These are phyloP conservation scores for Harpalus rufipes DNA, from an alignment of 2,888 invertebrate species.

Conservation along the genomic window DNA sequence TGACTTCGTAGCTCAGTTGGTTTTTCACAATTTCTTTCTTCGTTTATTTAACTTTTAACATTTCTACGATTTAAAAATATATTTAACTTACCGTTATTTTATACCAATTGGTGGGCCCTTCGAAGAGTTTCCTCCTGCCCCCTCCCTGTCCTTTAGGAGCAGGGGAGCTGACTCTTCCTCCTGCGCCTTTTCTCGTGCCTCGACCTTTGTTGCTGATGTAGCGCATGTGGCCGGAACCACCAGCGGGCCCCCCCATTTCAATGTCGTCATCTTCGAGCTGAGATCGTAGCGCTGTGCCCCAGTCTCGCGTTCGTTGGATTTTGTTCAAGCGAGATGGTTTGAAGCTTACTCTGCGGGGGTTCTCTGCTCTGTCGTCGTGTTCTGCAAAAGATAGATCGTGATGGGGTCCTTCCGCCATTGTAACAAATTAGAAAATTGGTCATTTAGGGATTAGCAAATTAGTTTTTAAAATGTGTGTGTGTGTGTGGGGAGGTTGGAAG, in stretches of 20 bases:
- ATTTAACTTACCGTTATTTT: constrained; percentile 80
- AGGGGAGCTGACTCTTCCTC: constrained; percentile 78
- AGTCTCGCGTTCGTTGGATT: constrained; percentile 76
- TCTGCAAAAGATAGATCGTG: constrained; percentile 3
- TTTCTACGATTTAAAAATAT: neutral
- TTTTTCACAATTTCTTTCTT: too few relatives aligned
- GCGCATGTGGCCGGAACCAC: constrained; percentile 71
- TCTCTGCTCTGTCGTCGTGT: constrained; percentile 70
- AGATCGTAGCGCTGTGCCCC: constrained; percentile 76
- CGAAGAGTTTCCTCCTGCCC: constrained; percentile 77
- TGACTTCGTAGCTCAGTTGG: too few relatives aligned
- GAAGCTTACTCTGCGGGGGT: constrained; percentile 79
- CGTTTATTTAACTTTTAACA: too few relatives aligned
- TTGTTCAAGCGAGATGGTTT: constrained; percentile 77
- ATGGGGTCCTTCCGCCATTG: too few relatives aligned
- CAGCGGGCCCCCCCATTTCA: constrained; percentile 80
- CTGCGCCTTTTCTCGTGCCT: constrained; percentile 69
- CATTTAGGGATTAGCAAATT: too few relatives aligned
- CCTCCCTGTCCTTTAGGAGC: constrained; percentile 74
- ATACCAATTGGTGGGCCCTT: constrained; percentile 84
- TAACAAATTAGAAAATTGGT: too few relatives aligned
- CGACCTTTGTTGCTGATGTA: constrained; percentile 66
- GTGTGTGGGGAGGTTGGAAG: too few relatives aligned
- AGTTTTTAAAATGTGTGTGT: too few relatives aligned
- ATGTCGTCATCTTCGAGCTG: constrained; percentile 82